Base-by-base conservation (phyloP, 1,140 invertebrate species). In the Drosophila trapezifrons region DNA sequence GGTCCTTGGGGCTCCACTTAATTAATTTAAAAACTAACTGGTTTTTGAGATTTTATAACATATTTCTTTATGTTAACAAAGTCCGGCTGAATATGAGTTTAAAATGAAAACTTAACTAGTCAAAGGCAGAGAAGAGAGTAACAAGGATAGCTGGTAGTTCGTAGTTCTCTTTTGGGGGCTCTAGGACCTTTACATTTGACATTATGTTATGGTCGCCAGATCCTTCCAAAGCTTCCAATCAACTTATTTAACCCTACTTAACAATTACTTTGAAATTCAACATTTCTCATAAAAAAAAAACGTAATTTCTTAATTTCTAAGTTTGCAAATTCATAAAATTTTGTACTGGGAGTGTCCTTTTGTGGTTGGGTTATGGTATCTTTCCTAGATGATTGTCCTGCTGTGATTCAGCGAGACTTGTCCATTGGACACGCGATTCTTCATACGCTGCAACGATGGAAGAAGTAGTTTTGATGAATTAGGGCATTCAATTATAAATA, bases 371-470 rank as follows among this genome's bases (percentile, higher is more conserved):
- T 1, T n/a, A 6, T 13, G 46, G 10, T 4, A 18, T 29, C 25
- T 17, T 22, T 35, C 37, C 60, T 84, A 92, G 47, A 92, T 92
- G 25, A 92, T 73, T 12, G 83, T 90, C 29, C 52, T 66, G 57
- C 91, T 92, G 58, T 92, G 90, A 35, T 92, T 91, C 2, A 92
- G 65, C 3, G 89, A 80, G 18, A 92, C 42, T 52, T 91, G 84
- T 22, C 91, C 91, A 35, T 51, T 65, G 32, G 77, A 71, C 20
- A 92, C 91, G 15, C 91, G 91, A 52, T 42, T 74, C 40, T 90
- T 86, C 52, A 92, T 46, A n/a, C 91, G 90, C 91, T 92, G 38
- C 3, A 76, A 57, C 8, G n/a, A 13, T 3, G 7, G 5, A 22
- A 20, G 7, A 13, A 7, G 29, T 15, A 7, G 29, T 20, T 38